Base-by-base conservation (phyloP, 2,797 vertebrate species). In the Bradypus variegatus region DNA sequence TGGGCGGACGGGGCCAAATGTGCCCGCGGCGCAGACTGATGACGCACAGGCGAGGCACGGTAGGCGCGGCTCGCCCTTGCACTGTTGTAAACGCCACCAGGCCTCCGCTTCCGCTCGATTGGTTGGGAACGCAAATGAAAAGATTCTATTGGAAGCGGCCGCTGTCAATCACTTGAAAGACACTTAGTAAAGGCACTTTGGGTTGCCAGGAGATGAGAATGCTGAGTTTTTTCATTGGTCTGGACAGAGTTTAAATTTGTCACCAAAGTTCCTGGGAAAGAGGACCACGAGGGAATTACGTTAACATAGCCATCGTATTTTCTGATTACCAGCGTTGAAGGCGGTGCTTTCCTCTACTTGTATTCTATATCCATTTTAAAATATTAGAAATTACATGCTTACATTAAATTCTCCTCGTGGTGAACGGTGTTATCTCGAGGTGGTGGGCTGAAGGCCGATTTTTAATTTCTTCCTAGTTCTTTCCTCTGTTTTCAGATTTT, bases 21-120 rank as follows among this genome's bases (percentile, higher is more conserved):
- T 21, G 41, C 36, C 33, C 38, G 67, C 64, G 90, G 64, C 64
- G 53, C 89, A 4, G 29, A 9, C 36, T 85, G 86, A 94, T 95
- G 93, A 94, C 88, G 82, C 13, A 72, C 0, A 0, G 4, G 14
- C 2, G 5, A 79, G 91, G 94, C 69, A 77, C 4, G 0, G 2
- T 0, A 1, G 50, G 1, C 1, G 38, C 21, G 2, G 8, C 19
- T 9, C 2, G 1, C 21, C 23, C 21, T 0, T 0, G 2, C 31
- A 0, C 21, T 29, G 8, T 9, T 23, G 78, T 90, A 3, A 72
- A 80, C 36, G 48, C 70, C 88, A 31, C 45, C 58, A 11, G 13
- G 33, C 18, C 58, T 12, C 0, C 1, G 5, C 73, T 87, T 38
- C 21, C 2, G 1, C 2, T 29, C 33, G 0, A 94, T 94, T 96